Evolutionary conservation across 2,113 vertebrate genomes (phyloP).

Genomic region (Cichladusa arquata): DNA sequence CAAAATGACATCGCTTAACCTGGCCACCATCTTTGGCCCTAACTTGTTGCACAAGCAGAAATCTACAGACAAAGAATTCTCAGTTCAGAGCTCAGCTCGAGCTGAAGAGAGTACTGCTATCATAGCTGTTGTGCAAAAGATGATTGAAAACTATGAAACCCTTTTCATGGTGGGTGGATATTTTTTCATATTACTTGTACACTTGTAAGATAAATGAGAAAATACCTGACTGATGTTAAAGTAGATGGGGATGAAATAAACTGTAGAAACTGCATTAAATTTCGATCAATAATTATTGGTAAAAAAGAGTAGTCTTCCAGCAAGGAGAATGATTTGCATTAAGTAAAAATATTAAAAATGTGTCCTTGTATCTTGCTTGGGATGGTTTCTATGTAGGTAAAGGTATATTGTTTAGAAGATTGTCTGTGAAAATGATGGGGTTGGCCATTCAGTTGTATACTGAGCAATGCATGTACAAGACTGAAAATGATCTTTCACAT

Average conservation of each 20-base stretch:
- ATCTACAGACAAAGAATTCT: constrained; percentile 94
- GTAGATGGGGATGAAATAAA: background rate
- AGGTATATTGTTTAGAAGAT: background rate
- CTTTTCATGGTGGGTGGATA: constrained; percentile 87
- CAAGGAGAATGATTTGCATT: background rate
- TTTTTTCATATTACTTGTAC: background rate
- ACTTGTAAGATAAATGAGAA: background rate
- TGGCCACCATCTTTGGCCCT: constrained; percentile 97
- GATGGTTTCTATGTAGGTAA: background rate
- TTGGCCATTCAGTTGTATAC: background rate
- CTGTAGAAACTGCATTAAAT: background rate
- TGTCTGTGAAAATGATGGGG: background rate
- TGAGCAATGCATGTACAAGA: background rate
- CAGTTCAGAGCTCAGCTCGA: constrained; percentile 90
- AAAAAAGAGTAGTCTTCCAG: background rate
- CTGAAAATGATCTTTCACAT: background rate
- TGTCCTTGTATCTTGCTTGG: background rate
- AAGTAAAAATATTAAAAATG: background rate
- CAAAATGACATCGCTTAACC: constrained; percentile 96
- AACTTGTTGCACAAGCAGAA: constrained; percentile 96
- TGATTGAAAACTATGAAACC: constrained; percentile 86
- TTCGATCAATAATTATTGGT: background rate
- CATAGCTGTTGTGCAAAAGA: constrained; percentile 89
- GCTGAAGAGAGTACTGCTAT: constrained; percentile 93
- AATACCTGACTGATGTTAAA: background rate